Base-by-base conservation (phyloP, 1,140 invertebrate species). In the Drosophila hydei region DNA sequence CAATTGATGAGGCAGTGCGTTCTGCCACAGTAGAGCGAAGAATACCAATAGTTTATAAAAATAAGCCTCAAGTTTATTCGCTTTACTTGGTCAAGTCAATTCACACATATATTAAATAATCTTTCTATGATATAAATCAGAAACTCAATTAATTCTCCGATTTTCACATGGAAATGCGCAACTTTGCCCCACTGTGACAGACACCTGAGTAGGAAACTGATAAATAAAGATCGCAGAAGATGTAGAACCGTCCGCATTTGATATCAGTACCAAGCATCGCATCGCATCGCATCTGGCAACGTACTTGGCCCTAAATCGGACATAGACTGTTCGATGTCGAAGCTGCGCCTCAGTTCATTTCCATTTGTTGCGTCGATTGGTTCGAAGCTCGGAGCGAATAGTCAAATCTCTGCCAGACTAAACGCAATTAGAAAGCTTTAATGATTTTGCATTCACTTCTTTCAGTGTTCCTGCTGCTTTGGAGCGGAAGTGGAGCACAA, bases 231-330 rank as follows among this genome's bases (percentile, higher is more conserved):
- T 87, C 71, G 83, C 63, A 47, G 30, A 33, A 33, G 30, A 69
- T 76, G 61, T 63, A 88, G 75, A 78, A 51, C 58, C 81, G 71
- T 65, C 71, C 79, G 60, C 64, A 12, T 72, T 63, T 61, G 42
- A 64, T 87, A 88, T 88, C 81, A 87, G 78, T 51, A 61, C 43
- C 75, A 77, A 81, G 71, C 77, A 87, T 81, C 83, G 30, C 30
- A 18, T 42, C 38, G 38, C 38, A 36, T 5, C 2, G 56, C 77
- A 68, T 14, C 45, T 60, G 56, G 33, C 59, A 71, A 70, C 68
- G 83, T 88, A 73, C 83, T 88, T 88, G 83, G 83, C 83, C 83
- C 80, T 88, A 88, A 88, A 88, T 83, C 63, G 69, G 58, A 65
- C 61, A 50, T 71, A 47, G 64, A 12, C 38, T 19, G 38, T 51